Percentiles rank a stretch among this genome's conserved stretches.
phyloP scores from a whole-genome alignment of 53 echinoderm and acorn worm species.

The Holothuria scabra region DNA sequence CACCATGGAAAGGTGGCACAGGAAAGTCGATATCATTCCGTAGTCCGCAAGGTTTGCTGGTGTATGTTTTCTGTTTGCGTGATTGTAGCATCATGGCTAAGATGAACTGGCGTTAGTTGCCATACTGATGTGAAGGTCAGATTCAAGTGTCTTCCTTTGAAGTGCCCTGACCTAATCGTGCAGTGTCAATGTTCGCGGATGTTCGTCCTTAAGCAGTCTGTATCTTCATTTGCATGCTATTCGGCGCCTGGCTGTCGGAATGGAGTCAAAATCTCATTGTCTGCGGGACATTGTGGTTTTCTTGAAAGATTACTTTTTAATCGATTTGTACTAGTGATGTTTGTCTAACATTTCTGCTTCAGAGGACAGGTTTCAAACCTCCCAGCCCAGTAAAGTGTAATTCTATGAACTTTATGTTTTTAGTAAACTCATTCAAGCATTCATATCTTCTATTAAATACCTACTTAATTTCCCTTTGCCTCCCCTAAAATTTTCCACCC shows the following conservation, averaged over 20 bases:
- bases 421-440: slow-evolving; percentile 28
- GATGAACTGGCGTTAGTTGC: slow-evolving; percentile 29
- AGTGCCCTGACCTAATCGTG: slow-evolving; percentile 40
- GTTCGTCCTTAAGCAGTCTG: slow-evolving; percentile 41
- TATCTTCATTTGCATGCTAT: slow-evolving; percentile 36
- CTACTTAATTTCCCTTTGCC: neutral
- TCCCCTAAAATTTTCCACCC: no score
- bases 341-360: slow-evolving; percentile 33
- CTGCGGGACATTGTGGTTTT: slow-evolving; percentile 48
- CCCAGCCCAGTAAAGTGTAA: slow-evolving; percentile 32
- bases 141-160: slow-evolving; percentile 32
- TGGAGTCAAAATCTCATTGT: slow-evolving; percentile 41
- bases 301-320: slow-evolving; percentile 54
- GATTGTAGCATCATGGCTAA: slow-evolving; percentile 15
- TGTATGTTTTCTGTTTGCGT: neutral
- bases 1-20: neutral
- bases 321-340: slow-evolving; percentile 32
- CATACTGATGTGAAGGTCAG: slow-evolving; percentile 31
- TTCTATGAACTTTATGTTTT: slow-evolving; percentile 18
- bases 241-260: slow-evolving; percentile 42
- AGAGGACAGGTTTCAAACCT: slow-evolving; percentile 40
- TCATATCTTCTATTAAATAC: slow-evolving; percentile 2
- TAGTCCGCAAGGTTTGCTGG: neutral
- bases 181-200: slow-evolving; percentile 41
- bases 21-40: slow-evolving; percentile 25